Evolutionary conservation across 2,888 invertebrate species (phyloP).

Genomic region (Hyposoter dolosus): DNA sequence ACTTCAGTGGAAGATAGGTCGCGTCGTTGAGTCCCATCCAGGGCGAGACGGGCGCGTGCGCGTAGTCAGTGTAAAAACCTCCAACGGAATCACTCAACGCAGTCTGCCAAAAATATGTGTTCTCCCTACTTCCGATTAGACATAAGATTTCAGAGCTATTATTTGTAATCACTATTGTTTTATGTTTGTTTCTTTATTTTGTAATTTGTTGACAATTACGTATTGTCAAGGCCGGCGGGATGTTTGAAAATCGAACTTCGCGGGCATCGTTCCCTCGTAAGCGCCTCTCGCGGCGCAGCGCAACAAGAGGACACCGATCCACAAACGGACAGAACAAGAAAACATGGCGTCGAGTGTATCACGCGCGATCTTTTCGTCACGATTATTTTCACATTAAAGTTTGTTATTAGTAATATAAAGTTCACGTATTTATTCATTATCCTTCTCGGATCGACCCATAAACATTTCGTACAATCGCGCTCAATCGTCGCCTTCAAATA

Average conservation of each 20-base stretch:
- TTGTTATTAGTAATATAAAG: neutral
- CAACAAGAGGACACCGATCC: neutral
- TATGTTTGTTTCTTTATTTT: neutral
- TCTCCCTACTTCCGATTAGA: constrained; percentile 9
- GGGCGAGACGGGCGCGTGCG: constrained; percentile 31
- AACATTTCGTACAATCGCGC: neutral
- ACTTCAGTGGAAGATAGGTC: constrained; percentile 45
- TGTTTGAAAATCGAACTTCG: constrained; percentile 7
- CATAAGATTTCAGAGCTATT: constrained; percentile 12
- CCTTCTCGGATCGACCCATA: constrained; percentile 16
- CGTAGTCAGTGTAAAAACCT: constrained; percentile 34
- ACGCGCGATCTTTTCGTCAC: constrained; percentile 10
- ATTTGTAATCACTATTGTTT: constrained; percentile 5
- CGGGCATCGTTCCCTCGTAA: neutral
- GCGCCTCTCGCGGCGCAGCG: constrained; percentile 8
- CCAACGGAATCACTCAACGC: constrained; percentile 13
- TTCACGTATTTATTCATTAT: neutral
- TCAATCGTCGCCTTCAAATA: no score
- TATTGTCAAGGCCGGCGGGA: constrained; percentile 12
- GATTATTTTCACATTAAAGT: neutral
- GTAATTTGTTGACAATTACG: constrained; percentile 5
- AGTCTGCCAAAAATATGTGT: constrained; percentile 18
- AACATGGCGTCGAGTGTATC: neutral
- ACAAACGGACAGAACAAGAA: neutral
- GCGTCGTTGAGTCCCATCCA: constrained; percentile 29